phyloP scores from a whole-genome alignment of 2,888 invertebrate species.

The Blastobasis lacticolella region DNA sequence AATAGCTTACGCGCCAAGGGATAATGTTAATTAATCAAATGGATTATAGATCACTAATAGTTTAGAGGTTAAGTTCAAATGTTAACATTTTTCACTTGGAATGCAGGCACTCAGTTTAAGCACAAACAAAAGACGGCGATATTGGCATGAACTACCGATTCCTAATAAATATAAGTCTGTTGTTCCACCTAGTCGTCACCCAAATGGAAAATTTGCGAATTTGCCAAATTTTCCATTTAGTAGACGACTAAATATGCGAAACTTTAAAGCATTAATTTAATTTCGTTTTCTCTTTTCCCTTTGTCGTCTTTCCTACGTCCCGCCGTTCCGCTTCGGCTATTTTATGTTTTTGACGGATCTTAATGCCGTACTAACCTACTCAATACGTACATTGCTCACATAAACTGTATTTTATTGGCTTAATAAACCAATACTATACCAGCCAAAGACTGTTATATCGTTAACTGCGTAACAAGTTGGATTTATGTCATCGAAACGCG shows the following conservation, averaged over 20 bases:
- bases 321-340: neutral
- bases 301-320: neutral
- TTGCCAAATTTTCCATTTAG: neutral
- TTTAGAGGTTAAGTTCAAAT: too few species aligned
- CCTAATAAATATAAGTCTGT: too few species aligned
- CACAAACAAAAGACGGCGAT: too few species aligned
- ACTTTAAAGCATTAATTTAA: too few species aligned
- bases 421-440: conserved; percentile 4
- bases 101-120: too few species aligned
- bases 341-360: neutral
- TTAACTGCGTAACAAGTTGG: neutral
- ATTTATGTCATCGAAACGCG: neutral
- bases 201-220: neutral
- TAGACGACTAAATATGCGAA: too few species aligned
- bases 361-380: neutral
- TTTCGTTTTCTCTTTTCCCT: too few species aligned
- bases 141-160: too few species aligned
- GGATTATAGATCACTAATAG: neutral
- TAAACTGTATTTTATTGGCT: neutral
- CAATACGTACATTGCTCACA: neutral
- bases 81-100: too few species aligned
- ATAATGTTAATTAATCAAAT: conserved; percentile 5
- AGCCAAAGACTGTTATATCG: neutral
- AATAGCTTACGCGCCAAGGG: neutral
- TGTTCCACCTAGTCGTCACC: neutral